Percentiles rank a stretch among this genome's conserved stretches.
Evolutionary conservation across 2,113 vertebrate genomes (phyloP).

Genomic region (Oophaga pumilio): DNA sequence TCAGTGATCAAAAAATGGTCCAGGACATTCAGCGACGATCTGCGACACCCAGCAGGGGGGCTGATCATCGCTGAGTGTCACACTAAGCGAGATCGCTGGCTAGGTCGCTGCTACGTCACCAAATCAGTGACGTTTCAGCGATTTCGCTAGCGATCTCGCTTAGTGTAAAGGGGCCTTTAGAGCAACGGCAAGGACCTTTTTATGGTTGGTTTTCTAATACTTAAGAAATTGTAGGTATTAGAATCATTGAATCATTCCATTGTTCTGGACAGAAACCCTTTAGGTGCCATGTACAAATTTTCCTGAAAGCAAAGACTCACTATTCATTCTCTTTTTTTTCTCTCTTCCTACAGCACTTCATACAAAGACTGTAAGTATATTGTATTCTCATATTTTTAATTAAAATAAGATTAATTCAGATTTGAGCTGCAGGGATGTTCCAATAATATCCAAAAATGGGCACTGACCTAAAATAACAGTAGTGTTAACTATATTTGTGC

Average conservation of each 20-base stretch:
- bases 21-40: no score
- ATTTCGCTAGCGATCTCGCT: no score
- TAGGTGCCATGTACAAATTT: not conserved
- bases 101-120: no score
- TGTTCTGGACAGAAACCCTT: not conserved
- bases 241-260: not conserved
- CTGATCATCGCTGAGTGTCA: no score
- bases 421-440: no score
- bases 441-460: not conserved
- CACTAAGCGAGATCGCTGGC: no score
- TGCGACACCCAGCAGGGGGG: no score
- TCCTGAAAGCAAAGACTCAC: not conserved
- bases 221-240: not conserved
- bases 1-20: no score
- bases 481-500: not conserved
- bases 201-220: not conserved
- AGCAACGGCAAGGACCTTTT: not conserved
- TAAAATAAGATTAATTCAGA: not conserved
- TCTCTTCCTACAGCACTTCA: not conserved
- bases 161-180: no score
- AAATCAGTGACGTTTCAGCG: no score
- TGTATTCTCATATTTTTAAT: slow-evolving; percentile 1
- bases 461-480: not conserved
- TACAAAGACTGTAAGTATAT: slow-evolving; percentile 42
- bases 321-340: not conserved